Evolutionary conservation across 2,888 invertebrate species (phyloP), one percentile per base, ranked within the genome.

Genomic region (Zaprionus lineosus): DNA sequence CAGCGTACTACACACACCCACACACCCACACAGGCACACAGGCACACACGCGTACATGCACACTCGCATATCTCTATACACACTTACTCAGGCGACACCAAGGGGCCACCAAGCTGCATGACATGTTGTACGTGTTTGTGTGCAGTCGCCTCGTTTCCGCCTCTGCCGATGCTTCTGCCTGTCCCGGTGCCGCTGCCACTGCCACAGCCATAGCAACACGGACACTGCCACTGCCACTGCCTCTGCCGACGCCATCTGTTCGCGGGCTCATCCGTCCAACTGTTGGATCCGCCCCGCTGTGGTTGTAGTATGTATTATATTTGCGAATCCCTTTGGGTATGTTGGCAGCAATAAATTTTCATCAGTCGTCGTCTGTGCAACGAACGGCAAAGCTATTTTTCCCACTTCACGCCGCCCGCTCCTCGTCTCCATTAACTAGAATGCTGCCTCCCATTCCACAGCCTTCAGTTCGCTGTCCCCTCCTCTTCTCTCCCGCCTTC

Each of bases 261-360:
- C 65, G 65, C 65, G 65, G 52, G 62, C 68, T 67, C 67, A 67
- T 61, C 68, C 52, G 68, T 59, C 66, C 71, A 56, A 71, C 55
- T 64, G 68, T 53, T 44, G 72, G 52, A 53, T 71, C 41, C 62
- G 62, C 58, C 73, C 53, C 61, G 50, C 65, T 69, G 66, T 63
- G 66, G 69, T 73, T 69, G 64, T 76, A 65, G 79, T 70, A 82
- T 82, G 79, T 70, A 82, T 82, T 78, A 84, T 78, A 82, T 81
- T 84, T 82, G 77, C 64, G 84, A 78, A 84, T 81, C 84, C 84
- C 84, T 84, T 84, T 81, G 84, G 84, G 83, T 84, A 64, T 84
- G 81, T 84, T 75, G 67, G 64, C 73, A 69, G 83, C 82, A 82
- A 82, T 82, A 82, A 82, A 82, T 82, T 82, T 84, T 84, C 82